A percentile compares a stretch with the other conserved stretches of the same genome.
Conservation (phyloP, 2,888 invertebrate genomes). For the Ophion costatus region DNA sequence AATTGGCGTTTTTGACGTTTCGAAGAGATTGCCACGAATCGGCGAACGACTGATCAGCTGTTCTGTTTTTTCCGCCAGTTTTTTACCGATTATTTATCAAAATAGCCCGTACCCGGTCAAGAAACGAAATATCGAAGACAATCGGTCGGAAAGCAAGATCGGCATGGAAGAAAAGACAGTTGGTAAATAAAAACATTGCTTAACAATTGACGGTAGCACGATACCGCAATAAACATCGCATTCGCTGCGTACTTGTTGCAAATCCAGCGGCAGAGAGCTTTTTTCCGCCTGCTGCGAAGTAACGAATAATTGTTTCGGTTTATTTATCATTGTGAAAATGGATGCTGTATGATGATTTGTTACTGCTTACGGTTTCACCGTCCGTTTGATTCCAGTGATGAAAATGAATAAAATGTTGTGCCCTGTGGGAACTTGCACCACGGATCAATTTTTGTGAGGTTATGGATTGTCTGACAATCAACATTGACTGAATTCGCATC, state of each 20-base stretch:
- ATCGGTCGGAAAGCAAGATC: not conserved
- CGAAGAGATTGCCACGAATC: not conserved
- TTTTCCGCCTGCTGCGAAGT: not conserved
- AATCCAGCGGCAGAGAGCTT: not conserved
- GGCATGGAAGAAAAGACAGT: conserved; percentile 25
- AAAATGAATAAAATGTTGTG: not conserved
- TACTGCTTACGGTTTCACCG: not conserved
- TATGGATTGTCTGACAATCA: not conserved
- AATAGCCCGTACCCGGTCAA: not conserved
- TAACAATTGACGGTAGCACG: not conserved
- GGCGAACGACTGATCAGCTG: not conserved
- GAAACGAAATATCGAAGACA: not conserved
- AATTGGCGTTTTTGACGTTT: not conserved
- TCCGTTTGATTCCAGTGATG: not conserved
- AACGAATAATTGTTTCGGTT: not conserved
- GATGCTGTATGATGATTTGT: not conserved
- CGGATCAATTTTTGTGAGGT: not conserved
- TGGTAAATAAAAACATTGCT: conserved; percentile 7
- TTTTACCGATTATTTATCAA: not conserved
- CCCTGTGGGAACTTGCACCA: not conserved
- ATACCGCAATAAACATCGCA: not conserved
- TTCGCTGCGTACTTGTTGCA: not conserved
- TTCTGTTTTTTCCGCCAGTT: not conserved
- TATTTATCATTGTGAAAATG: not conserved
- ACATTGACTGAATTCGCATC: not conserved